These are phyloP conservation scores for Platyrinchus mystaceus DNA, from an alignment of 2,797 vertebrate species.

Conservation along the genomic window DNA sequence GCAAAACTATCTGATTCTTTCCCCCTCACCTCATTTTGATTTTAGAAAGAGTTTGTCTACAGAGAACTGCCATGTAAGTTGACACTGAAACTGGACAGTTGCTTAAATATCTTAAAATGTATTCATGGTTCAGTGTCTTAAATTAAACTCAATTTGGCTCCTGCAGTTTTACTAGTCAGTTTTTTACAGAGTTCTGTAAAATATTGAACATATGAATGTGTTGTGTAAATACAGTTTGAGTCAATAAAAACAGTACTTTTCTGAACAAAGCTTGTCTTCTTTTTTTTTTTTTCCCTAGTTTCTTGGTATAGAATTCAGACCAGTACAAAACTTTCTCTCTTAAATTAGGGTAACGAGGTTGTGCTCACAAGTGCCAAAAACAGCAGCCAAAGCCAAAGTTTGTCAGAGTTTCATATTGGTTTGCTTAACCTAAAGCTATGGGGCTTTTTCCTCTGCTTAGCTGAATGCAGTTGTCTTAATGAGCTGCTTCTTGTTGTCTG, in stretches of 20 bases:
- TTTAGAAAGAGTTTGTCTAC: neutral
- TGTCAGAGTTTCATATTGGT: neutral
- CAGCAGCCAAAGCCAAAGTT: neutral
- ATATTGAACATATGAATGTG: constrained; percentile 76
- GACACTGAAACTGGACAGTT: constrained; percentile 40
- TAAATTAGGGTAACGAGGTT: neutral
- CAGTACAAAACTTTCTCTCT: neutral
- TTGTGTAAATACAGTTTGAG: constrained; percentile 78
- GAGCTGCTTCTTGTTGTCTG: neutral
- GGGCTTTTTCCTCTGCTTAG: accelerated
- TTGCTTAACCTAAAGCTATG: neutral
- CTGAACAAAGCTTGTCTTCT: constrained; percentile 6
- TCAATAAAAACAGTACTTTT: constrained; percentile 75
- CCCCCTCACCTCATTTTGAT: neutral
- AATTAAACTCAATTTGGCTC: constrained; percentile 57
- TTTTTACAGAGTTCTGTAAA: constrained; percentile 74
- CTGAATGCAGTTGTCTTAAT: neutral
- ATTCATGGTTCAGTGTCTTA: constrained; percentile 63
- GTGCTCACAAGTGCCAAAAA: neutral
- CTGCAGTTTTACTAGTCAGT: constrained; percentile 71
- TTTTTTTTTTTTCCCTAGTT: neutral
- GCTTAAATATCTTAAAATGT: constrained; percentile 42
- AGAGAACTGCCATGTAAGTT: neutral
- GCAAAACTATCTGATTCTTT: constrained; percentile 6
- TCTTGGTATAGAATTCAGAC: neutral